phyloP scores from a whole-genome alignment of 2,797 vertebrate genomes.

The Cossypha heuglini region DNA sequence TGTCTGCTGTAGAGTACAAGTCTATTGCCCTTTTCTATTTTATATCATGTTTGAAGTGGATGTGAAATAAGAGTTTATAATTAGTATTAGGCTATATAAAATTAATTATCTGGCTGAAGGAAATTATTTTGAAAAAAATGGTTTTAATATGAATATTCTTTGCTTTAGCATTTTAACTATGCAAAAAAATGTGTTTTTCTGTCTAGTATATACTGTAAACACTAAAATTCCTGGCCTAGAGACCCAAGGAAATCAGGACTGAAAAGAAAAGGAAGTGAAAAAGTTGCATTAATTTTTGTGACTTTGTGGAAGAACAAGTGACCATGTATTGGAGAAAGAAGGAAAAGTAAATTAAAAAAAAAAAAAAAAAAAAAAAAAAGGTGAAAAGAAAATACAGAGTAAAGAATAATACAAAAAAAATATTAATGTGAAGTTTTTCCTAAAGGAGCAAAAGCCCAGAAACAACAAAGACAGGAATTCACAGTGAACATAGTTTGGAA shows the following conservation, averaged over 20 bases:
- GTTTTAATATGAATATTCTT: not conserved
- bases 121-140: not conserved
- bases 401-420: not conserved
- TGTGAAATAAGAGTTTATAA: not conserved
- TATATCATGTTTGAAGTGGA: not conserved
- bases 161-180: not conserved
- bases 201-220: not conserved
- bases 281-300: not conserved
- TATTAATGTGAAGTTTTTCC: not conserved
- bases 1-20: not conserved
- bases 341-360: not conserved
- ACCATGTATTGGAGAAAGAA: not conserved
- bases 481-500: not conserved
- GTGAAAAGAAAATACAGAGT: not conserved
- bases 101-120: not conserved
- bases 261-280: not conserved
- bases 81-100: not conserved
- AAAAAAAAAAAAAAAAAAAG: not conserved
- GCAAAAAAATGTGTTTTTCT: not conserved
- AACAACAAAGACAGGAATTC: not conserved
- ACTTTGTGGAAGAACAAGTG: not conserved
- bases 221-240: not conserved
- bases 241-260: not conserved
- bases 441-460: not conserved
- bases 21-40: not conserved